A percentile compares a stretch with the other conserved stretches of the same genome.
Conservation (phyloP, 2,113 vertebrate species). For the Dromaius novaehollandiae region DNA sequence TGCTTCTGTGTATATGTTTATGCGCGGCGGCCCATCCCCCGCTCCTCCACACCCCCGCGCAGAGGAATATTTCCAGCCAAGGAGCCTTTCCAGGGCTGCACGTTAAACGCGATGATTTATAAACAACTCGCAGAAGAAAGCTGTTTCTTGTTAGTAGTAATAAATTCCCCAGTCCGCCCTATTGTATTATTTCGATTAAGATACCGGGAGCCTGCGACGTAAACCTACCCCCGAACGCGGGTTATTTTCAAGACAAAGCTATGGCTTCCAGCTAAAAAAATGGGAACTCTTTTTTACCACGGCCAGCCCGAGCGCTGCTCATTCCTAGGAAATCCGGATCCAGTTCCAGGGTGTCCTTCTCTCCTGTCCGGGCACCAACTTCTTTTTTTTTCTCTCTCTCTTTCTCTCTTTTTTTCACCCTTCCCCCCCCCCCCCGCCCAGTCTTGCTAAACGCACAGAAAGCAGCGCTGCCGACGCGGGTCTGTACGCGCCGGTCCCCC, state of each 20-base stretch:
- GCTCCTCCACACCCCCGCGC: slow-evolving; percentile 39
- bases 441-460: not conserved
- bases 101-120: slow-evolving; percentile 71
- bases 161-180: slow-evolving; percentile 68
- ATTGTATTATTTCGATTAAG: slow-evolving; percentile 58
- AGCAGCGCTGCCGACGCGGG: not conserved
- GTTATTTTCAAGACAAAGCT: slow-evolving; percentile 61
- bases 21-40: slow-evolving; percentile 60
- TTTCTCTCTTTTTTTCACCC: not conserved
- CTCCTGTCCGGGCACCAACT: slow-evolving; percentile 46
- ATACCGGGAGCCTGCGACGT: slow-evolving; percentile 25
- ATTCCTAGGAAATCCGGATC: slow-evolving; percentile 32
- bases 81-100: slow-evolving; percentile 41
- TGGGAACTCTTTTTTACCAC: not conserved
- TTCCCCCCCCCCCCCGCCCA: not conserved
- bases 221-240: slow-evolving; percentile 35
- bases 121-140: slow-evolving; percentile 75
- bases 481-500: not conserved
- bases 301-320: not conserved
- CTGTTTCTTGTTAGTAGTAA: slow-evolving; percentile 70
- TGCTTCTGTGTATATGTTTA: slow-evolving; percentile 36
- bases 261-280: slow-evolving; percentile 21
- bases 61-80: slow-evolving; percentile 64
- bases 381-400: not conserved
- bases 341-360: slow-evolving; percentile 48